These are phyloP conservation scores for Rhopalosiphum padi DNA, from an alignment of 1,140 invertebrate genomes.

Conservation along the genomic window DNA sequence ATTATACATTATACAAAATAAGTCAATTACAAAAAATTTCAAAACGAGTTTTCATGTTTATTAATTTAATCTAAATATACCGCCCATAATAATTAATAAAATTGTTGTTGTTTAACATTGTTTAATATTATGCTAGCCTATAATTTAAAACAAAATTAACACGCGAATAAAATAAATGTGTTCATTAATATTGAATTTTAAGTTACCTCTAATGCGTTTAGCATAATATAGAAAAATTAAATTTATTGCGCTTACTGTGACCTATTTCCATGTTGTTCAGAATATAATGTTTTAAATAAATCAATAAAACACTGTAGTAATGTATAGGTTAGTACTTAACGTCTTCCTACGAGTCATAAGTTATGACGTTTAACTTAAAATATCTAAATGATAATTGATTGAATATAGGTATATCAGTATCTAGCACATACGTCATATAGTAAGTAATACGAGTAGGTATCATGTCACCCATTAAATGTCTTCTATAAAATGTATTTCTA, in stretches of 20 bases:
- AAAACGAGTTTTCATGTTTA: neutral
- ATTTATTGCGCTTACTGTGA: neutral
- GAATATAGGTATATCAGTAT: neutral
- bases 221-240: neutral
- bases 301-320: conserved; percentile 16
- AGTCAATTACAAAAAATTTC: neutral
- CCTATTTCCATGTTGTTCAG: neutral
- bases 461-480: neutral
- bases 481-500: neutral
- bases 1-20: neutral
- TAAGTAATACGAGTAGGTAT: too few relatives aligned
- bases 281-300: conserved; percentile 12
- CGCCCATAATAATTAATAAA: neutral
- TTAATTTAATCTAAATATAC: neutral
- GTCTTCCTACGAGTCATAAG: neutral
- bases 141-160: neutral
- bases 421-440: too few relatives aligned
- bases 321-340: neutral
- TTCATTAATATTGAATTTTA: neutral
- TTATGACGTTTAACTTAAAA: neutral
- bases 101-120: conserved; percentile 3
- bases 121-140: neutral
- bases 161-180: neutral
- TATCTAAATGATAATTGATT: too few relatives aligned
- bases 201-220: neutral